Conservation (phyloP, 2,888 invertebrate species). For the Notocelia uddmanniana region DNA sequence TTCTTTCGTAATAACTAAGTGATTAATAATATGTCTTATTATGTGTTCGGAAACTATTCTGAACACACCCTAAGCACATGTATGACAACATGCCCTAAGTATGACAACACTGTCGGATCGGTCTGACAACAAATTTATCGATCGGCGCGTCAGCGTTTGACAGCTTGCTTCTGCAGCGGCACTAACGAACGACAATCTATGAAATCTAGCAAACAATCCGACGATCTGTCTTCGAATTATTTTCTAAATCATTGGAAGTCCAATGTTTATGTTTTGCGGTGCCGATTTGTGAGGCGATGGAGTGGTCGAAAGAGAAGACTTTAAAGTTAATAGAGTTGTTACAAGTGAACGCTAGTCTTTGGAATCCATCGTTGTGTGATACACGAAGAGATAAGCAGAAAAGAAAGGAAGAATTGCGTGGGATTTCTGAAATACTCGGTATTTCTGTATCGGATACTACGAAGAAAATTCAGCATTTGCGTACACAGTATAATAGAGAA, state of each 20-base stretch:
- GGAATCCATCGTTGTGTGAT: conserved; percentile 78
- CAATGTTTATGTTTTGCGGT: conserved; percentile 58
- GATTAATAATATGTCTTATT: no score
- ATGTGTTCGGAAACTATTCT: no score
- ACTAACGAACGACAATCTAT: conserved; percentile 33
- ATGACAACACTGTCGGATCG: conserved; percentile 34
- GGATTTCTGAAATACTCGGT: conserved; percentile 71
- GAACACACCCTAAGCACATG: conserved; percentile 2
- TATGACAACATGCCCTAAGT: no score
- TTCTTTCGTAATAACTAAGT: no score
- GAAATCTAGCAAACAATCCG: conserved; percentile 61
- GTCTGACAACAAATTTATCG: conserved; percentile 52
- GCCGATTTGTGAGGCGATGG: conserved; percentile 62
- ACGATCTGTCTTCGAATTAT: conserved; percentile 64
- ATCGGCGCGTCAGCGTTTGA: conserved; percentile 46
- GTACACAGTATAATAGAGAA: conserved; percentile 87
- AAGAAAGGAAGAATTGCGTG: conserved; percentile 74
- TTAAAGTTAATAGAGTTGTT: conserved; percentile 77
- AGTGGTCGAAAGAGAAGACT: conserved; percentile 82
- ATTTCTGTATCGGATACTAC: conserved; percentile 81
- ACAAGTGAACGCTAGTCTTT: conserved; percentile 74
- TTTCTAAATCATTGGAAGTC: conserved; percentile 51
- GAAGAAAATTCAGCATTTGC: conserved; percentile 86
- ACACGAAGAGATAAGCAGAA: conserved; percentile 78
- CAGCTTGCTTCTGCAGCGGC: conserved; percentile 24